These are phyloP conservation scores for Ochropleura leucogaster DNA, from an alignment of 2,888 invertebrate genomes.

Conservation along the genomic window DNA sequence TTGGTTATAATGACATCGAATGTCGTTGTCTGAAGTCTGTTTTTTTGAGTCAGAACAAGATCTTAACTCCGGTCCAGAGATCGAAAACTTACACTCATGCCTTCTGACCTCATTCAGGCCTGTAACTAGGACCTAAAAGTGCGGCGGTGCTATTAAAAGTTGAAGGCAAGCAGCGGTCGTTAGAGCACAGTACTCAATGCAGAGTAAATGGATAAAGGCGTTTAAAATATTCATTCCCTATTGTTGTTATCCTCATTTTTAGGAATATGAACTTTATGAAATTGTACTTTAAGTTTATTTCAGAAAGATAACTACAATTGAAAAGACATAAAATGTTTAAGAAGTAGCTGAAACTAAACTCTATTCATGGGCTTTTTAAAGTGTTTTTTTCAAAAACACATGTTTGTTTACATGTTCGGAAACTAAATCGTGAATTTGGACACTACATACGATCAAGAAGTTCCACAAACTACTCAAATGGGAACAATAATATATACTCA, in stretches of 20 bases:
- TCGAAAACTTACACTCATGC: constrained; percentile 19
- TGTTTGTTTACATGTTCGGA: neutral
- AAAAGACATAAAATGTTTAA: neutral
- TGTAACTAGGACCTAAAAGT: constrained; percentile 83
- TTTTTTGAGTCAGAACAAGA: neutral
- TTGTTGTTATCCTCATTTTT: neutral
- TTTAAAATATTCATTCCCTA: neutral
- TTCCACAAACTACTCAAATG: constrained; percentile 59
- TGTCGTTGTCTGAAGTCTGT: neutral
- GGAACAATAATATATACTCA: constrained; percentile 63
- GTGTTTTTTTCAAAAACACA: neutral
- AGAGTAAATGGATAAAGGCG: constrained; percentile 1
- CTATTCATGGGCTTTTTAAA: neutral
- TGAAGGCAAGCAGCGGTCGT: constrained; percentile 80
- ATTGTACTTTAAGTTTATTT: neutral
- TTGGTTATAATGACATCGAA: neutral
- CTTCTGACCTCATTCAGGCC: constrained; percentile 77
- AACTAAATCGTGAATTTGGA: neutral
- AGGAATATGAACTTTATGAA: neutral
- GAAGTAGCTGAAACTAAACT: neutral
- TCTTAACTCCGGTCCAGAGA: constrained; percentile 6
- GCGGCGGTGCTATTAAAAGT: constrained; percentile 83
- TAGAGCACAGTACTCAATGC: constrained; percentile 76
- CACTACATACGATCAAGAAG: constrained; percentile 57
- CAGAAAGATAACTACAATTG: neutral